Evolutionary conservation across 1,140 invertebrate genomes (phyloP).

Genomic region (Microvelia longipes): DNA sequence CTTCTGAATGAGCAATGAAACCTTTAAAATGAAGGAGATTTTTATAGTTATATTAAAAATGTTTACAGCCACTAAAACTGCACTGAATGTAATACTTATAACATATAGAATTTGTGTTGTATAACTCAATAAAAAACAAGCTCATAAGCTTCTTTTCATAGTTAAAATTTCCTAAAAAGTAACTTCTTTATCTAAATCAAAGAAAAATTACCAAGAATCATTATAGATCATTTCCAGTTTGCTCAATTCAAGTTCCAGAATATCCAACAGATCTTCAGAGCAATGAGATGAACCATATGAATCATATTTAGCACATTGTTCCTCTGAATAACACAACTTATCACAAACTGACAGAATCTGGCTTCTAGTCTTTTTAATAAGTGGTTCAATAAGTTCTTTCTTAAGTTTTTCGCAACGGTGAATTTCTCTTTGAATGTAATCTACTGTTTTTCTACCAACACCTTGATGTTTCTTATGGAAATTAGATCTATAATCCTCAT

Average conservation of each 20-base stretch:
- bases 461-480: background rate
- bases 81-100: too few relatives aligned
- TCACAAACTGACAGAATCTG: conserved; percentile 57
- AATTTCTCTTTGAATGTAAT: conserved; percentile 38
- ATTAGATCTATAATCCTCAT: background rate
- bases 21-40: too few relatives aligned
- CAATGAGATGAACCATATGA: conserved; percentile 46
- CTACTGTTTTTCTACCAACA: background rate
- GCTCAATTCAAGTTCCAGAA: conserved; percentile 56
- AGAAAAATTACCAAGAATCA: conserved; percentile 20
- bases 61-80: too few relatives aligned
- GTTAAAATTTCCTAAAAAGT: too few relatives aligned
- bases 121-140: too few relatives aligned
- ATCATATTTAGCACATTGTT: conserved; percentile 43
- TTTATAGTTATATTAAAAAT: too few relatives aligned
- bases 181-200: too few relatives aligned
- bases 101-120: too few relatives aligned
- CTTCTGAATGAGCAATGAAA: too few relatives aligned
- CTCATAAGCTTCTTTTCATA: too few relatives aligned
- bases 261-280: conserved; percentile 53
- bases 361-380: conserved; percentile 47
- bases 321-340: conserved; percentile 44
- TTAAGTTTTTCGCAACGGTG: conserved; percentile 44
- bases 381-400: conserved; percentile 46
- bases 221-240: conserved; percentile 49